phyloP scores from a whole-genome alignment of 2,888 invertebrate genomes.

The Nymphalis polychloros region DNA sequence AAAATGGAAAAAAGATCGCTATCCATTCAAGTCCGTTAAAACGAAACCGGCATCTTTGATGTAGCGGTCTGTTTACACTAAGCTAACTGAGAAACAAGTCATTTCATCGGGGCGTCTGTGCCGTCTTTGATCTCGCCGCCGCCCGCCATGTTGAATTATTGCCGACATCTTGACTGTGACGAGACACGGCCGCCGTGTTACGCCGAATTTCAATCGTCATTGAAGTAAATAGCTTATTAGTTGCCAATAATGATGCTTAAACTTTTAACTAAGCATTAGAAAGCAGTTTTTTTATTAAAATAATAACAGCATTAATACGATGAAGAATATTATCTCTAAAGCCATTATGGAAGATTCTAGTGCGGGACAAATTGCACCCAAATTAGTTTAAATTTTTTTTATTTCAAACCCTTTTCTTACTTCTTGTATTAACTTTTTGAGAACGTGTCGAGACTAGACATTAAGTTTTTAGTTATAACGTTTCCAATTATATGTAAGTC shows the following conservation, averaged over 20 bases:
- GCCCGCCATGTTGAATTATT: constrained; percentile 61
- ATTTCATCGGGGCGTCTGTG: constrained; percentile 67
- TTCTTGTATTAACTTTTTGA: no score
- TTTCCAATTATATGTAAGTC: no score
- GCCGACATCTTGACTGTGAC: constrained; percentile 52
- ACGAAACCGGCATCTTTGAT: constrained; percentile 67
- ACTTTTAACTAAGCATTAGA: background rate
- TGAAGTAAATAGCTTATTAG: constrained; percentile 33
- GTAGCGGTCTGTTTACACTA: constrained; percentile 77
- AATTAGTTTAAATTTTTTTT: background rate
- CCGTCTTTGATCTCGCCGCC: constrained; percentile 72
- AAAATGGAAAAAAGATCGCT: constrained; percentile 6
- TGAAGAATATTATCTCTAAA: no score
- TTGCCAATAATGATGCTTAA: constrained; percentile 6
- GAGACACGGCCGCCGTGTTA: constrained; percentile 53
- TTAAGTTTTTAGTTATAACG: no score
- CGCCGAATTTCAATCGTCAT: constrained; percentile 49
- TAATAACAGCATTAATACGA: no score
- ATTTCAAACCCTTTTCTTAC: background rate
- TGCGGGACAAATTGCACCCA: background rate
- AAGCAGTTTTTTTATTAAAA: no score
- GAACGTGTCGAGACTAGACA: no score
- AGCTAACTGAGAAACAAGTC: constrained; percentile 79
- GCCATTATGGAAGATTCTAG: no score
- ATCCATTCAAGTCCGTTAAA: constrained; percentile 33